These are phyloP conservation scores for Hypotaenidia philippensis DNA, from an alignment of 2,797 vertebrate species.

Conservation along the genomic window DNA sequence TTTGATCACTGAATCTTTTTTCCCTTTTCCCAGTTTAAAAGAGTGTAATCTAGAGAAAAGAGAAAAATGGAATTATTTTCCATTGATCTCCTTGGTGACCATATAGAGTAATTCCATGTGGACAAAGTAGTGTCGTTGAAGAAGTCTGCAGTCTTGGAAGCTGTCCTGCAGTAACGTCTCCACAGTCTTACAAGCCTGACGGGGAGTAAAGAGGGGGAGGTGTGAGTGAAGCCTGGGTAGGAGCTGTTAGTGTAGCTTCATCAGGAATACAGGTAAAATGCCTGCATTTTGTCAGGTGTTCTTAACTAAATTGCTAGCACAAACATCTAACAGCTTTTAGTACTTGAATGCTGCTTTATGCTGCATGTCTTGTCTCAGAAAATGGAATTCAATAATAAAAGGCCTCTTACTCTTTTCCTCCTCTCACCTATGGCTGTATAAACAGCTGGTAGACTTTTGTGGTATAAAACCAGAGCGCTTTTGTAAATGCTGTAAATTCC, in stretches of 20 bases:
- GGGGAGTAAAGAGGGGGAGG: neutral
- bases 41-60: neutral
- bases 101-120: neutral
- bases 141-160: neutral
- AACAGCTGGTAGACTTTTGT: neutral
- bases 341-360: constrained; percentile 1
- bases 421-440: neutral
- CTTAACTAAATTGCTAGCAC: constrained; percentile 9
- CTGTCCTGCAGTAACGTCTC: neutral
- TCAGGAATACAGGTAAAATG: neutral
- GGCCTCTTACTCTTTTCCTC: neutral
- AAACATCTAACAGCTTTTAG: constrained; percentile 29
- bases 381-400: neutral
- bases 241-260: neutral
- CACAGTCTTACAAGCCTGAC: neutral
- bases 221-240: neutral
- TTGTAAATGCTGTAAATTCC: neutral
- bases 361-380: neutral
- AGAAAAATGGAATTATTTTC: neutral
- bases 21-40: neutral
- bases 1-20: neutral
- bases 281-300: constrained; percentile 22
- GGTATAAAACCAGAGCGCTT: neutral
- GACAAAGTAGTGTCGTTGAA: neutral
- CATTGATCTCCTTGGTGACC: neutral